phyloP scores from a whole-genome alignment of 2,888 invertebrate species.

The Lathronympha strigana region DNA sequence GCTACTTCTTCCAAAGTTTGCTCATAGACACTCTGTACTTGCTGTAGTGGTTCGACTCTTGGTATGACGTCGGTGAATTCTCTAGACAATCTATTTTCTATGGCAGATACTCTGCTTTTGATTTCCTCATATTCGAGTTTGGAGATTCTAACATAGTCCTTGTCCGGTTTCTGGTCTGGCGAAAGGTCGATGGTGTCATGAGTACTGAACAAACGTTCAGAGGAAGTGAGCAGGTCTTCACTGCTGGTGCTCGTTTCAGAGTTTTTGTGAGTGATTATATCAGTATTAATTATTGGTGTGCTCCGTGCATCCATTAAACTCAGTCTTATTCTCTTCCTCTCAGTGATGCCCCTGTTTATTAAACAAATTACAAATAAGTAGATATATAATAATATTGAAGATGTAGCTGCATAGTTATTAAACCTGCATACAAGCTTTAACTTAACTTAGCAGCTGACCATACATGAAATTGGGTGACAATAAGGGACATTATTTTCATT shows the following conservation, averaged over 20 bases:
- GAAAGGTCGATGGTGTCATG: slow-evolving; percentile 77
- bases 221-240: slow-evolving; percentile 74
- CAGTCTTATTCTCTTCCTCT: slow-evolving; percentile 76
- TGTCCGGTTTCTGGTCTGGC: slow-evolving; percentile 72
- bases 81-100: slow-evolving; percentile 88
- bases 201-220: slow-evolving; percentile 74
- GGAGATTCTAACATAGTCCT: slow-evolving; percentile 88
- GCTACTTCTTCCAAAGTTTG: slow-evolving; percentile 89
- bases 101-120: slow-evolving; percentile 89
- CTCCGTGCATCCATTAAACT: slow-evolving; percentile 76
- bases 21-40: slow-evolving; percentile 89
- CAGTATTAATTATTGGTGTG: slow-evolving; percentile 70
- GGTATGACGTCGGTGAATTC: slow-evolving; percentile 85
- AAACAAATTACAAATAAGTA: slow-evolving; percentile 21
- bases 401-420: too few relatives aligned
- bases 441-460: too few relatives aligned
- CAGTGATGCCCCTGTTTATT: slow-evolving; percentile 68
- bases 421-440: too few relatives aligned
- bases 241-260: slow-evolving; percentile 75
- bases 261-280: slow-evolving; percentile 67
- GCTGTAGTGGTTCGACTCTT: slow-evolving; percentile 81
- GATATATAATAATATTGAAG: too few relatives aligned
- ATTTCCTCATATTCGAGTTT: slow-evolving; percentile 92
- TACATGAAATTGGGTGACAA: too few relatives aligned
- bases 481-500: too few relatives aligned